A percentile compares a stretch with the other conserved stretches of the same genome.
These are phyloP conservation scores for Pangasianodon gigas DNA, from an alignment of 2,113 vertebrate genomes.

Conservation along the genomic window DNA sequence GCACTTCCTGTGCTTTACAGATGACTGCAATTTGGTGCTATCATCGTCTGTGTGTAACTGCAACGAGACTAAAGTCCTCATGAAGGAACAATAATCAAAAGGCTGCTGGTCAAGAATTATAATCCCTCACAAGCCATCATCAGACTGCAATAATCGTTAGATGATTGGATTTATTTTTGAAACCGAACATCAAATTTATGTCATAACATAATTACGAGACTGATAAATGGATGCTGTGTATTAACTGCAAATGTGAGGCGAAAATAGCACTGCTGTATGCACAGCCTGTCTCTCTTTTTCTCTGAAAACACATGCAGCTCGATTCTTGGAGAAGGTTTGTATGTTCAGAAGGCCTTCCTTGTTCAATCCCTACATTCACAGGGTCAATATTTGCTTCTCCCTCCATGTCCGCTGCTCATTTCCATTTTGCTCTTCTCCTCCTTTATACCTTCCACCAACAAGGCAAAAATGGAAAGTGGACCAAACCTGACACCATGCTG, in stretches of 20 bases:
- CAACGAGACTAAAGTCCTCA: background rate
- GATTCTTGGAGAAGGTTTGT: background rate
- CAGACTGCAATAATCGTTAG: background rate
- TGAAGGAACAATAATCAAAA: background rate
- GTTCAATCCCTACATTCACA: background rate
- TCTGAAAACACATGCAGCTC: background rate
- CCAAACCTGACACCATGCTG: background rate
- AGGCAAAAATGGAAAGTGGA: background rate
- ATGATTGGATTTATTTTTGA: constrained; percentile 33
- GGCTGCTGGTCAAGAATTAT: background rate
- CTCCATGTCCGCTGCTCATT: background rate
- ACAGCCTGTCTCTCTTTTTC: background rate
- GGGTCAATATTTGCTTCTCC: constrained; percentile 12
- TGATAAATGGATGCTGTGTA: background rate
- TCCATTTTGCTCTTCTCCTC: background rate
- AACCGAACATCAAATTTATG: background rate
- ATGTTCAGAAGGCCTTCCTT: background rate
- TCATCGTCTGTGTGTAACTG: background rate
- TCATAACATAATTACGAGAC: background rate
- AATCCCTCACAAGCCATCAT: background rate
- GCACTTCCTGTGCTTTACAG: constrained; percentile 2
- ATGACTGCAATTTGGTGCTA: constrained; percentile 25
- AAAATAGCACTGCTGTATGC: background rate
- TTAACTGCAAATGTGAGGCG: background rate
- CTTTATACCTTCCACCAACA: background rate